Base-by-base conservation (phyloP, 2,113 vertebrate genomes). In the Epinephelus moara region DNA sequence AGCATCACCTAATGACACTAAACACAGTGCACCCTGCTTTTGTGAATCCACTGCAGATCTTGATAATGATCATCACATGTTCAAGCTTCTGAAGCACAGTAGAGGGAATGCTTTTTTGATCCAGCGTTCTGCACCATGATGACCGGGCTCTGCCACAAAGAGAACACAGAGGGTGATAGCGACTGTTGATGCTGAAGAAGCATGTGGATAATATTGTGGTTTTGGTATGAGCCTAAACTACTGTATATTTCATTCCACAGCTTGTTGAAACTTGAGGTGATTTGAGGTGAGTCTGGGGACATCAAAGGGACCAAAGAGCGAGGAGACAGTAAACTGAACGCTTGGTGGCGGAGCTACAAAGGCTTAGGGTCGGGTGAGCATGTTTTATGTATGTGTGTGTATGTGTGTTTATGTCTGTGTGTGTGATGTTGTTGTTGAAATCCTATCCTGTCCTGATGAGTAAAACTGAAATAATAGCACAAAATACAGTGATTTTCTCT, bases 221-320 rank as follows among this genome's bases (percentile, higher is more conserved):
- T 89, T 85, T 80, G 70, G 82, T 70, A 33, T 56, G 59, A 73
- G 23, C 52, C 11, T 52, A 75, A 70, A 59, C 49, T 85, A 50
- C 25, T 62, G 63, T 69, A 30, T 18, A 18, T 78, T 77, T 80
- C 68, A 42, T 90, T 88, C 73, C 68, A 84, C 75, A 40, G 70
- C 49, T 68, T 23, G 80, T 64, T 52, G 62, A 77, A 70, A 66
- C 23, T 57, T 83, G 60, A 75, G 82, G 73, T 68, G n/a, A 69
- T 81, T 75, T 70, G 13, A 40, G 56, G 60, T 47, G 64, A 71
- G 75, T 60, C 68, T 23, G 19, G 60, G 70, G 74, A 85, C 77
- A 78, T 92, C 84, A 92, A 88, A 93, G 85, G 14, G 17, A 66
- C 57, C 50, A 64, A 67, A 62, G 17, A 45, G 23, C 6, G 13